These are phyloP conservation scores for Epizoanthus illoricatus DNA, from an alignment of 92 coral and sea anemone species.

Conservation along the genomic window DNA sequence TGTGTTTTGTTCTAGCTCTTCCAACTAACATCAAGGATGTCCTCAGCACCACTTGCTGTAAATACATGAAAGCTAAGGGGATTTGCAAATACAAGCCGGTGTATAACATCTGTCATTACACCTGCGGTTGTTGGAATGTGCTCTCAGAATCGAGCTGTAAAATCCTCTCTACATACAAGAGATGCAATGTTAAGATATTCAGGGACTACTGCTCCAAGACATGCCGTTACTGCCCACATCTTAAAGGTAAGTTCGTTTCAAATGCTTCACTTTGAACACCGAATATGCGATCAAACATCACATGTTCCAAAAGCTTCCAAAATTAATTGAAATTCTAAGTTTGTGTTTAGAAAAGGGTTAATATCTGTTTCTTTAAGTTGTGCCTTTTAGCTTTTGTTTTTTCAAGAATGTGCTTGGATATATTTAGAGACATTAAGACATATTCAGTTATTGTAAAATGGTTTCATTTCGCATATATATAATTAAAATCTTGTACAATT, in stretches of 20 bases:
- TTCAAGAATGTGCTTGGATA: too few relatives aligned
- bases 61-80: conserved; percentile 25
- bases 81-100: conserved; percentile 3
- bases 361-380: too few relatives aligned
- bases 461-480: too few relatives aligned
- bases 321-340: too few relatives aligned
- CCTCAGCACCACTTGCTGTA: conserved; percentile 7
- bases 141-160: conserved; percentile 17
- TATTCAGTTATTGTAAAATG: too few relatives aligned
- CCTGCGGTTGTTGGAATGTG: conserved; percentile 29
- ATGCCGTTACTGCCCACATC: conserved; percentile 9
- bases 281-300: too few relatives aligned
- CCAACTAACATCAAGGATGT: conserved; percentile 15
- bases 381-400: too few relatives aligned
- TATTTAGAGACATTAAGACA: too few relatives aligned
- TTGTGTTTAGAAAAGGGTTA: too few relatives aligned
- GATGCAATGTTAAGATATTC: conserved; percentile 3
- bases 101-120: conserved; percentile 16
- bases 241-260: conserved; percentile 12
- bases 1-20: conserved; percentile 7
- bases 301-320: too few relatives aligned
- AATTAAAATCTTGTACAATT: too few relatives aligned
- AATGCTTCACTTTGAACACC: too few relatives aligned
- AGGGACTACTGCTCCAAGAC: conserved; percentile 14
- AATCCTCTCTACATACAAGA: not conserved